phyloP scores from a whole-genome alignment of 2,888 invertebrate species.

The Tipula confusa region DNA sequence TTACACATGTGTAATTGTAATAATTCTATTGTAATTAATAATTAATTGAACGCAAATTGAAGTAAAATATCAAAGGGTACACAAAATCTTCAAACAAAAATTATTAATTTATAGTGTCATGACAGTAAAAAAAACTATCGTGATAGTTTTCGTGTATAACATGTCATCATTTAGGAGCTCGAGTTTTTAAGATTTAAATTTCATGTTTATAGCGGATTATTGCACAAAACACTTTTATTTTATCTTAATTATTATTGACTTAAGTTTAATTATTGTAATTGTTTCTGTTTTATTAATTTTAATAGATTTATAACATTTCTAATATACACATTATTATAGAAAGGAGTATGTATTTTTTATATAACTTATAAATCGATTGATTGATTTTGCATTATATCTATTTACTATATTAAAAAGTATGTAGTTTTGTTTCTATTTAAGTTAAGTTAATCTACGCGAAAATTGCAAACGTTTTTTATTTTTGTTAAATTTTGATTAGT shows the following conservation, averaged over 20 bases:
- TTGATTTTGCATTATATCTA: not conserved
- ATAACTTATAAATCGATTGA: not conserved
- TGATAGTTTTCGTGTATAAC: not conserved
- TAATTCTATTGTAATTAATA: not conserved
- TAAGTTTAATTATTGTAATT: not conserved
- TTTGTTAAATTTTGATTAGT: not conserved
- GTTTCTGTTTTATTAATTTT: not conserved
- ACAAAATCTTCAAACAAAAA: not conserved
- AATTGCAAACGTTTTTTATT: not conserved
- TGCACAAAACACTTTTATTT: not conserved
- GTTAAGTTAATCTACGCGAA: not conserved
- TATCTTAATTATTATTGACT: not conserved
- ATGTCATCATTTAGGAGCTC: not conserved
- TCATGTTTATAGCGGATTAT: not conserved
- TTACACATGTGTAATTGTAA: not conserved
- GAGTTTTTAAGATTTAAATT: not conserved
- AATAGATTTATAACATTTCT: not conserved
- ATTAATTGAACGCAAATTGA: not conserved
- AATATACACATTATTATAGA: not conserved
- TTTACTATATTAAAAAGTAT: not conserved
- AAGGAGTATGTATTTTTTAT: not conserved
- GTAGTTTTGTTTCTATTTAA: not conserved
- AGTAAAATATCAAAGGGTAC: not conserved
- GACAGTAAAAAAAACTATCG: not conserved
- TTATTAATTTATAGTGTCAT: not conserved